Percentiles rank a stretch among this genome's conserved stretches.
These are phyloP conservation scores for Lasioglossum morio DNA, from an alignment of 2,888 invertebrate species.

Conservation along the genomic window DNA sequence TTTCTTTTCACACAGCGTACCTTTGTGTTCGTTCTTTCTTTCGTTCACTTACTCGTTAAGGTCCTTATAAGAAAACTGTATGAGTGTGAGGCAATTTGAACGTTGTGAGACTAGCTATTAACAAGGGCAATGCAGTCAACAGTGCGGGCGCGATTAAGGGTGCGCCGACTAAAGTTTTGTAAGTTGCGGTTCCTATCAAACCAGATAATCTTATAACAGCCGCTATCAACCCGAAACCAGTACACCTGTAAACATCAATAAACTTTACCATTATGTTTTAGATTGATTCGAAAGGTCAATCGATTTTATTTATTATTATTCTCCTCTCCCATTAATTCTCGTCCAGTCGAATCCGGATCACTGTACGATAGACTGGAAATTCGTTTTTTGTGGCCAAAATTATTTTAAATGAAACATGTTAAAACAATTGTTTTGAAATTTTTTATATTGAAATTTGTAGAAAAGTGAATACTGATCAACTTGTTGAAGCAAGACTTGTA, in stretches of 20 bases:
- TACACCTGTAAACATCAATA: slow-evolving; percentile 78
- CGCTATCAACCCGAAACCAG: slow-evolving; percentile 84
- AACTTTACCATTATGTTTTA: background rate
- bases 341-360: background rate
- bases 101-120: slow-evolving; percentile 83
- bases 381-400: background rate
- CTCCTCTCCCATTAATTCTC: background rate
- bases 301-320: slow-evolving; percentile 3
- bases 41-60: slow-evolving; percentile 15
- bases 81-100: slow-evolving; percentile 84
- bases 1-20: background rate
- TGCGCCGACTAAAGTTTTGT: slow-evolving; percentile 83
- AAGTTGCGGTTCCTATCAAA: slow-evolving; percentile 83
- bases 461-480: background rate
- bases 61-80: slow-evolving; percentile 83
- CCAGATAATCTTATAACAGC: slow-evolving; percentile 84
- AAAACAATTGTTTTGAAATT: background rate
- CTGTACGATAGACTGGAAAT: background rate
- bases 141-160: slow-evolving; percentile 84
- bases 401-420: too few species aligned
- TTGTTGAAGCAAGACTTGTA: background rate
- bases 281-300: background rate
- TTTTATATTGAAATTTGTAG: background rate
- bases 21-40: background rate
- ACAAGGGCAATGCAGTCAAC: slow-evolving; percentile 82